These are phyloP conservation scores for Amphibalanus amphitrite DNA, from an alignment of 1,140 invertebrate genomes.

Conservation along the genomic window DNA sequence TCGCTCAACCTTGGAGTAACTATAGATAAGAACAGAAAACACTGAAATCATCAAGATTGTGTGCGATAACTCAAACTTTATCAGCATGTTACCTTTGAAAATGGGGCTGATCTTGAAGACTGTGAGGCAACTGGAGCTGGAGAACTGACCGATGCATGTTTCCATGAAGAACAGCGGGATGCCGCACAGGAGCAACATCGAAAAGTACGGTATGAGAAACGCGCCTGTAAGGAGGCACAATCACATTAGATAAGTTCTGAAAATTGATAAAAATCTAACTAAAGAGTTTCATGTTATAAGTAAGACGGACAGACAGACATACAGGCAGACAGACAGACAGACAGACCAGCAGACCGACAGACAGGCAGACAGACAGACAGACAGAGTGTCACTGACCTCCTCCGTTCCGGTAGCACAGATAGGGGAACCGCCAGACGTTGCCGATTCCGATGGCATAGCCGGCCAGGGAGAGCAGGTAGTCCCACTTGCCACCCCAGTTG, in stretches of 20 bases:
- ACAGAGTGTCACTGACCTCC: constrained; percentile 38
- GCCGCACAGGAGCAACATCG: constrained; percentile 36
- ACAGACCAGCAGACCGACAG: too few species aligned
- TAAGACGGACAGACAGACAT: too few species aligned
- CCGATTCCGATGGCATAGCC: constrained; percentile 86
- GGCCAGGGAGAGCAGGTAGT: constrained; percentile 74
- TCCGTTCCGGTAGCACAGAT: constrained; percentile 78
- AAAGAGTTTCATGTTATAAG: too few species aligned
- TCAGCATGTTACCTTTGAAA: constrained; percentile 15
- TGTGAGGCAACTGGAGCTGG: constrained; percentile 13
- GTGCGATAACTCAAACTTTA: too few species aligned
- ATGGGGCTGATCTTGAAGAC: constrained; percentile 15
- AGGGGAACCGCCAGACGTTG: constrained; percentile 87
- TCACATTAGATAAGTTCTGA: too few species aligned
- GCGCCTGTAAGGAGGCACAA: constrained; percentile 13
- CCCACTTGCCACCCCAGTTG: constrained; percentile 68
- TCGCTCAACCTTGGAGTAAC: too few species aligned
- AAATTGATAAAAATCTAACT: too few species aligned
- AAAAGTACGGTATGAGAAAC: constrained; percentile 19
- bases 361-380: too few species aligned
- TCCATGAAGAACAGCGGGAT: constrained; percentile 85
- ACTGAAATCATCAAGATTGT: too few species aligned
- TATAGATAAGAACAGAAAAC: too few species aligned
- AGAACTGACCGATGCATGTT: constrained; percentile 62
- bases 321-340: too few species aligned